Percentiles rank a stretch among this genome's conserved stretches.
These are phyloP conservation scores for Aldabrachelys gigantea DNA, from an alignment of 2,113 vertebrate species.

Conservation along the genomic window DNA sequence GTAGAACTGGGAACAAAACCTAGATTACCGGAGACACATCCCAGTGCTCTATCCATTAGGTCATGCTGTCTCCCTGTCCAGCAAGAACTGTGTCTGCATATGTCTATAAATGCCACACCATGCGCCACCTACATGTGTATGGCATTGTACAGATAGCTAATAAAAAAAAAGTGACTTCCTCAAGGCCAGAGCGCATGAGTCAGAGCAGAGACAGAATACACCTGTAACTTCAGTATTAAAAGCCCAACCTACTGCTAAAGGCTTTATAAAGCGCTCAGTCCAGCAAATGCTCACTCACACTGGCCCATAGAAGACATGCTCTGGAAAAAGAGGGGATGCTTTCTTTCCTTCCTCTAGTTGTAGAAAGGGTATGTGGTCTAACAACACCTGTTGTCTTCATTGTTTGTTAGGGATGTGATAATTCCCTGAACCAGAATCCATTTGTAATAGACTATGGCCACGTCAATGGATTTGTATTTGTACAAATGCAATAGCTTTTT, in stretches of 20 bases:
- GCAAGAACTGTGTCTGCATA: not conserved
- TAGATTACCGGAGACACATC: not conserved
- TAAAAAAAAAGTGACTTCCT: accelerated
- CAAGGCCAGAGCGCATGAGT: not conserved
- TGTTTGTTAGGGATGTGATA: not conserved
- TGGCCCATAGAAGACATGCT: no score
- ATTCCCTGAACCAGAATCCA: not conserved
- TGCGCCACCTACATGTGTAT: not conserved
- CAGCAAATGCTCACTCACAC: not conserved
- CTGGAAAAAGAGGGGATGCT: not conserved
- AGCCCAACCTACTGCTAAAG: not conserved
- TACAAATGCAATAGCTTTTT: not conserved
- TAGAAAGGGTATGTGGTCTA: not conserved
- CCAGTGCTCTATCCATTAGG: not conserved
- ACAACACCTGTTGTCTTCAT: not conserved
- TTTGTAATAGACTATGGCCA: not conserved
- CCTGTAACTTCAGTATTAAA: not conserved
- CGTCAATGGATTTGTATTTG: conserved; percentile 42
- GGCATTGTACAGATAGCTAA: accelerated
- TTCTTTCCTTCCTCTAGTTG: not conserved
- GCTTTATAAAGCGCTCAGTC: not conserved
- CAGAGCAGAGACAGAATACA: not conserved
- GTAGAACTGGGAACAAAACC: not conserved
- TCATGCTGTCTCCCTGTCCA: not conserved
- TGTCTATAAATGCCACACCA: not conserved